phyloP scores from a whole-genome alignment of 2,113 vertebrate species.

The Ardeotis arabs region DNA sequence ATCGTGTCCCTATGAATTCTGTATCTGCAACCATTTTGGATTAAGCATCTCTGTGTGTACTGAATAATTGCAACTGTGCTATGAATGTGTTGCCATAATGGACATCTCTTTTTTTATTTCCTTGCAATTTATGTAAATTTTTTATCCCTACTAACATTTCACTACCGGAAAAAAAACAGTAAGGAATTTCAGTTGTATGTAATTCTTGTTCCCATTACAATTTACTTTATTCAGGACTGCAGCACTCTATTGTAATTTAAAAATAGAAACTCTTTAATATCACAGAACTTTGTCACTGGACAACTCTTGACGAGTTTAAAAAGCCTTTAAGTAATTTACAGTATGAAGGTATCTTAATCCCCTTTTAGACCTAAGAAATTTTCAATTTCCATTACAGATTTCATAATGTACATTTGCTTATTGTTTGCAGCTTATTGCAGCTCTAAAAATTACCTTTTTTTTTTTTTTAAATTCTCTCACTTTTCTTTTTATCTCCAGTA shows the following conservation, averaged over 20 bases:
- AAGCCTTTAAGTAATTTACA: background rate
- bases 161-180: background rate
- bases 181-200: background rate
- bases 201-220: background rate
- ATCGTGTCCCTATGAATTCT: background rate
- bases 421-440: background rate
- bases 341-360: background rate
- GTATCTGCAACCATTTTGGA: background rate
- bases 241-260: background rate
- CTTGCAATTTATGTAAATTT: background rate
- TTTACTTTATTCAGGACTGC: background rate
- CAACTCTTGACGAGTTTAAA: background rate
- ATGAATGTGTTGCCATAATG: background rate
- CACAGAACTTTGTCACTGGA: background rate
- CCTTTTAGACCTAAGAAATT: background rate
- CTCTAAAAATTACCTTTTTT: background rate
- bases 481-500: too few species aligned
- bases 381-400: background rate
- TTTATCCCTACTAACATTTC: background rate
- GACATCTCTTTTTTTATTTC: background rate
- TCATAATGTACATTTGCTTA: background rate
- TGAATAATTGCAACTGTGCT: background rate
- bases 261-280: background rate
- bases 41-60: background rate
- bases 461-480: rapidly evolving